Conservation (phyloP, 2,888 invertebrate species). For the Cataglyphis rosenhaueri region DNA sequence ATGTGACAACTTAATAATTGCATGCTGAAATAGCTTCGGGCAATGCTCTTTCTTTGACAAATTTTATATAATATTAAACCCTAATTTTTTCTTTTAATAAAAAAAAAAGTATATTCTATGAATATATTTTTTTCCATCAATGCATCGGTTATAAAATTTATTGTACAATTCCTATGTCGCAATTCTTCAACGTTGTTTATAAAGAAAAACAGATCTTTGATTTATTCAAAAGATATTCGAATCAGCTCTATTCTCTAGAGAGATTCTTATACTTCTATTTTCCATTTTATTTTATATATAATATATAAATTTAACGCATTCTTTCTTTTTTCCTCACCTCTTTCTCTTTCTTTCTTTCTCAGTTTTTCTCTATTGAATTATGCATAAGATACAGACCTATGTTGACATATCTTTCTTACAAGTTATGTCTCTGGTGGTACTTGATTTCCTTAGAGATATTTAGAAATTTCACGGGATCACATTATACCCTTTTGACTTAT, state of each 20-base stretch:
- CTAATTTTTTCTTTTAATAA: not conserved
- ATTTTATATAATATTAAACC: not conserved
- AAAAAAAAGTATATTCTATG: not conserved
- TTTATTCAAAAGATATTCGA: constrained; percentile 7
- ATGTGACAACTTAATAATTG: not conserved
- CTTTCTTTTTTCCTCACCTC: not conserved
- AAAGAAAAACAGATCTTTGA: not conserved
- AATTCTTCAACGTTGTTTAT: constrained; percentile 5
- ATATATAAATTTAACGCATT: constrained; percentile 65
- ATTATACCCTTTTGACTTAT: constrained; percentile 7
- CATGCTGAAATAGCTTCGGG: not conserved
- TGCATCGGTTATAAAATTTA: constrained; percentile 2
- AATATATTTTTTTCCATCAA: not conserved
- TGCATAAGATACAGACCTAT: constrained; percentile 56
- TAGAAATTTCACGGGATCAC: constrained; percentile 59
- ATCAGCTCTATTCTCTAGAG: constrained; percentile 28
- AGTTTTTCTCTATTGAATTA: constrained; percentile 59
- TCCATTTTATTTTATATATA: constrained; percentile 57
- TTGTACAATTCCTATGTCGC: not conserved
- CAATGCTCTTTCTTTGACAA: not conserved
- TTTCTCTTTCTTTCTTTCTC: not conserved
- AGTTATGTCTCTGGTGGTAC: constrained; percentile 57
- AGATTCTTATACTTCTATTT: constrained; percentile 41
- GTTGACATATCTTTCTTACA: constrained; percentile 52
- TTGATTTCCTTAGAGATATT: constrained; percentile 74